A percentile compares a stretch with the other conserved stretches of the same genome.
Evolutionary conservation across 2,113 vertebrate genomes (phyloP).

Genomic region (Micronycteris hirsuta): DNA sequence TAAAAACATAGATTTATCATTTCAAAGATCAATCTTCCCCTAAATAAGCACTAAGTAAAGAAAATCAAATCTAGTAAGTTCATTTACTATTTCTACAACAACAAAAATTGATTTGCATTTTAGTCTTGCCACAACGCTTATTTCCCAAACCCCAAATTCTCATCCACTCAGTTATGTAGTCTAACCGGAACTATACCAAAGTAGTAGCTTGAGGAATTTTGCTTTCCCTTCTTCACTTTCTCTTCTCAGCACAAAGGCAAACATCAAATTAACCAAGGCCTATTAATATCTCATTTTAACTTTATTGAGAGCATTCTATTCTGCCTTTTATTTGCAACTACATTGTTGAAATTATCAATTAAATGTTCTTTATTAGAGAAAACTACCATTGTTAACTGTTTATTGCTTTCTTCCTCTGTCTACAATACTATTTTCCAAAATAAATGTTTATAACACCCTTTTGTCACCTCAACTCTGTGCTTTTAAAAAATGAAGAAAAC

Average conservation of each 20-base stretch:
- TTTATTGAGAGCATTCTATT: not conserved
- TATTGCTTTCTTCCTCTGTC: not conserved
- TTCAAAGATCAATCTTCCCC: not conserved
- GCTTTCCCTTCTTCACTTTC: not conserved
- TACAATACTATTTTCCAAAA: not conserved
- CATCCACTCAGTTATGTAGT: not conserved
- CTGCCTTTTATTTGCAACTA: not conserved
- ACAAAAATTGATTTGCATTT: not conserved
- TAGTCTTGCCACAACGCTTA: not conserved
- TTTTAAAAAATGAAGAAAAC: not conserved
- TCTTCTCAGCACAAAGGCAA: not conserved
- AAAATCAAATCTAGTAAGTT: not conserved
- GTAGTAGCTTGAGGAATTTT: not conserved
- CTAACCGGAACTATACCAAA: not conserved
- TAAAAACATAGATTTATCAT: not conserved
- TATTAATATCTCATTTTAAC: not conserved
- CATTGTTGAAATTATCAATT: not conserved
- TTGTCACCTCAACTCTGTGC: not conserved
- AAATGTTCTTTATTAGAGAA: not conserved
- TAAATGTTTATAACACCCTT: not conserved
- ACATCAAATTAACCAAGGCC: not conserved
- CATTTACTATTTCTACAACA: not conserved
- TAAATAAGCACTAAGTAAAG: not conserved
- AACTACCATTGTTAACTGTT: not conserved
- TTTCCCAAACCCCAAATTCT: not conserved